phyloP scores from a whole-genome alignment of 2,797 vertebrate species.

The Chlorospingus flavigularis region DNA sequence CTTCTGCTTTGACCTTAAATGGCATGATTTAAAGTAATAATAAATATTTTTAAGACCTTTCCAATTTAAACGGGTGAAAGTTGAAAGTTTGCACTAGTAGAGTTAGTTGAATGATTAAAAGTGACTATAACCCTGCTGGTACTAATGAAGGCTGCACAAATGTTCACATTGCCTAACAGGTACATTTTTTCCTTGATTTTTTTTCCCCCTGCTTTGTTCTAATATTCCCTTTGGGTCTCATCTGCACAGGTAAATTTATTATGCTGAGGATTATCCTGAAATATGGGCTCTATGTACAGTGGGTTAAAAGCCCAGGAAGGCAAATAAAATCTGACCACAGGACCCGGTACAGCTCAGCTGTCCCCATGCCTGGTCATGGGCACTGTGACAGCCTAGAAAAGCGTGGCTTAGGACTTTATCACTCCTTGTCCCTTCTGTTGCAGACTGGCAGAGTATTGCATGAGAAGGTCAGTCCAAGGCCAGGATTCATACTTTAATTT shows the following conservation, averaged over 20 bases:
- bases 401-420: not conserved
- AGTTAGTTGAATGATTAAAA: conserved; percentile 21
- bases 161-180: not conserved
- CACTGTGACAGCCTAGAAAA: rapidly evolving
- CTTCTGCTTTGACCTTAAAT: conserved; percentile 59
- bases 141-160: conserved; percentile 37
- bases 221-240: conserved; percentile 44
- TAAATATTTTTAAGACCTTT: conserved; percentile 56
- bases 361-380: not conserved
- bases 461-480: not conserved
- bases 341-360: not conserved
- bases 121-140: not conserved
- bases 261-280: conserved; percentile 23
- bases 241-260: conserved; percentile 45
- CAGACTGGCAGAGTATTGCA: too few species aligned
- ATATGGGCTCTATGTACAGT: not conserved
- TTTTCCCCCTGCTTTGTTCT: not conserved
- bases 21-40: conserved; percentile 58
- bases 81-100: conserved; percentile 28
- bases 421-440: not conserved
- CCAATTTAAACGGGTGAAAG: conserved; percentile 26
- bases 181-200: not conserved
- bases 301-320: not conserved
- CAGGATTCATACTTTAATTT: not conserved
- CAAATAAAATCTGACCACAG: not conserved